A percentile compares a stretch with the other conserved stretches of the same genome.
Evolutionary conservation across 2,888 invertebrate species (phyloP).

Genomic region (Mesoligia furuncula): DNA sequence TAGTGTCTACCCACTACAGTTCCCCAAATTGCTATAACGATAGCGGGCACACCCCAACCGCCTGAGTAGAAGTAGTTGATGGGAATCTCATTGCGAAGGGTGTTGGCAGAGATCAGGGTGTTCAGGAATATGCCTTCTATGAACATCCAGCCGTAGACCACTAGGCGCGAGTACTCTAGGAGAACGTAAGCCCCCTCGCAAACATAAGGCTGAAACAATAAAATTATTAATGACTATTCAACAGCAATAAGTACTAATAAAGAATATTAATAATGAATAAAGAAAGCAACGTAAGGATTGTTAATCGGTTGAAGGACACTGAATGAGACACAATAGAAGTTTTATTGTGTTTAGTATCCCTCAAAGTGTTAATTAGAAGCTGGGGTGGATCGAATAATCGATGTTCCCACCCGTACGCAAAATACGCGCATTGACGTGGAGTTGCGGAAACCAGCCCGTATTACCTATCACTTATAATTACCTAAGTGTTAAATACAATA

Average conservation of each 20-base stretch:
- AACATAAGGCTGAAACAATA: constrained; percentile 92
- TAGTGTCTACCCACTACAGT: constrained; percentile 88
- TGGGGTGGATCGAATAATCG: too few relatives aligned
- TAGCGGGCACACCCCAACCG: constrained; percentile 94
- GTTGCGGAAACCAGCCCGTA: too few relatives aligned
- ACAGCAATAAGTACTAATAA: not conserved
- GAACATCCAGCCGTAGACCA: constrained; percentile 99
- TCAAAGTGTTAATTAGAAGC: not conserved
- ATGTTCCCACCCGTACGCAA: too few relatives aligned
- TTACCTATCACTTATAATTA: too few relatives aligned
- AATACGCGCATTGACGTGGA: too few relatives aligned
- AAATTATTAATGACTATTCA: not conserved
- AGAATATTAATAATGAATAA: not conserved
- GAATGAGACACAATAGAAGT: too few relatives aligned
- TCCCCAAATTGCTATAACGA: constrained; percentile 93
- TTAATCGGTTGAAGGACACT: not conserved
- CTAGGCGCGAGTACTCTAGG: constrained; percentile 96
- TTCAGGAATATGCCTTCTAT: constrained; percentile 97
- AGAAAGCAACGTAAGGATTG: not conserved
- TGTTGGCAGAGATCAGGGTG: constrained; percentile 94
- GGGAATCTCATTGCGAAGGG: constrained; percentile 91
- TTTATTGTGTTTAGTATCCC: not conserved
- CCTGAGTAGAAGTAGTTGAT: constrained; percentile 91
- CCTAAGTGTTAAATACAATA: not conserved
- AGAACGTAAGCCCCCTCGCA: constrained; percentile 95